A percentile compares a stretch with the other conserved stretches of the same genome.
Conservation (phyloP, 92 coral and sea anemone species). For the Zoanthus sociatus region DNA sequence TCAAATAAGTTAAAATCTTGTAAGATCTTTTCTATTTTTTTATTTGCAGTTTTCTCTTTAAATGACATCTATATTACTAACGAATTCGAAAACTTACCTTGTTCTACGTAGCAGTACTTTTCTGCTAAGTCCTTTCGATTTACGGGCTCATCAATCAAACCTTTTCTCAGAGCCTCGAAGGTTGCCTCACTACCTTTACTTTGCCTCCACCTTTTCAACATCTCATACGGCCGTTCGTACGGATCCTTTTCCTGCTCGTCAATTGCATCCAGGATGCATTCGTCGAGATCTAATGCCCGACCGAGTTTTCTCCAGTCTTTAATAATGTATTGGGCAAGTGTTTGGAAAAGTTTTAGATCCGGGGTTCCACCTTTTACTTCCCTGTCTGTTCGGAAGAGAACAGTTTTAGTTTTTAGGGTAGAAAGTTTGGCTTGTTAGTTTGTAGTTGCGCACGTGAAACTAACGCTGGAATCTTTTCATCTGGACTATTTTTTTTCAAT, state of each 20-base stretch:
- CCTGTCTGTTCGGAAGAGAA: no score
- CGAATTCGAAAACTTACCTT: neutral
- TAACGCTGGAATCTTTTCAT: no score
- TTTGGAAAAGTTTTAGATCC: no score
- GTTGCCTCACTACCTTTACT: constrained; percentile 61
- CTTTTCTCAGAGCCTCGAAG: constrained; percentile 55
- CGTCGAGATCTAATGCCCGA: neutral
- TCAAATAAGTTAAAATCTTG: no score
- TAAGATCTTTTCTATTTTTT: no score
- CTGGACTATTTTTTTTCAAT: no score
- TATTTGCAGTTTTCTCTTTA: no score
- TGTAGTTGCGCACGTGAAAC: no score
- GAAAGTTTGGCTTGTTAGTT: no score
- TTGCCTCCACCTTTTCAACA: constrained; percentile 31
- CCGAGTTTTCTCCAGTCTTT: neutral
- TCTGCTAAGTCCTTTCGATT: constrained; percentile 55
- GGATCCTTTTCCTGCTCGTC: neutral
- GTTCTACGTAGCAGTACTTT: constrained; percentile 44
- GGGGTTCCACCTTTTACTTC: no score
- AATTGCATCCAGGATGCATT: neutral
- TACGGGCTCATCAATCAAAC: constrained; percentile 47
- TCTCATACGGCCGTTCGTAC: neutral
- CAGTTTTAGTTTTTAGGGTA: no score
- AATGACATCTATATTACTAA: neutral
- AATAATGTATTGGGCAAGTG: no score